Evolutionary conservation across 2,888 invertebrate genomes (phyloP).

Genomic region (Poecilus cupreus): DNA sequence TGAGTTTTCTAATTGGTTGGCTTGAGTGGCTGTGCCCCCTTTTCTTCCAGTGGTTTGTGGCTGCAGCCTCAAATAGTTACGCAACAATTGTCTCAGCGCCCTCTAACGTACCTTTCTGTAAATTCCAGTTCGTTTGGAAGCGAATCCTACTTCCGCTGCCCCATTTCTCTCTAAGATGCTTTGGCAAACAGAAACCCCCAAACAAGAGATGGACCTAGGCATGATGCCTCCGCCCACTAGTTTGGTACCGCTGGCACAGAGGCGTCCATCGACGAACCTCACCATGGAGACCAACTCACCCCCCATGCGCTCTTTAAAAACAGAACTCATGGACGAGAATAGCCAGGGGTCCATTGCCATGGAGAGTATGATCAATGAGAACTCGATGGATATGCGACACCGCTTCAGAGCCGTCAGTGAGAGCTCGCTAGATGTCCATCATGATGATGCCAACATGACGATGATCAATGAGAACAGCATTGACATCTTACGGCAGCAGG

Average conservation of each 20-base stretch:
- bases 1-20: conserved; percentile 62
- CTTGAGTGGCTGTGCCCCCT: conserved; percentile 71
- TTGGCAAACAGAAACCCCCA: conserved; percentile 70
- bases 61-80: conserved; percentile 68
- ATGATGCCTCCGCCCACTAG: conserved; percentile 82
- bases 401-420: conserved; percentile 71
- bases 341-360: conserved; percentile 80
- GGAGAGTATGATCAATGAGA: conserved; percentile 59
- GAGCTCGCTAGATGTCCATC: conserved; percentile 72
- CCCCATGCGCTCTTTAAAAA: conserved; percentile 77
- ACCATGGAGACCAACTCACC: conserved; percentile 71
- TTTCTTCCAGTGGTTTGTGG: conserved; percentile 72
- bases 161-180: conserved; percentile 67
- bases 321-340: conserved; percentile 82
- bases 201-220: conserved; percentile 76
- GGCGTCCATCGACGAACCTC: conserved; percentile 77
- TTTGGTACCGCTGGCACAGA: conserved; percentile 77
- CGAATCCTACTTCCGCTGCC: conserved; percentile 62
- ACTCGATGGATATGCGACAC: conserved; percentile 67
- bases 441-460: conserved; percentile 60
- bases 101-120: conserved; percentile 69
- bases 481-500: conserved; percentile 63
- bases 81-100: conserved; percentile 62
- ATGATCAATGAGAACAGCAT: conserved; percentile 68
- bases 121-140: conserved; percentile 71